A percentile compares a stretch with the other conserved stretches of the same genome.
Conservation (phyloP, 2,797 vertebrate genomes). For the Labeo calbasu region DNA sequence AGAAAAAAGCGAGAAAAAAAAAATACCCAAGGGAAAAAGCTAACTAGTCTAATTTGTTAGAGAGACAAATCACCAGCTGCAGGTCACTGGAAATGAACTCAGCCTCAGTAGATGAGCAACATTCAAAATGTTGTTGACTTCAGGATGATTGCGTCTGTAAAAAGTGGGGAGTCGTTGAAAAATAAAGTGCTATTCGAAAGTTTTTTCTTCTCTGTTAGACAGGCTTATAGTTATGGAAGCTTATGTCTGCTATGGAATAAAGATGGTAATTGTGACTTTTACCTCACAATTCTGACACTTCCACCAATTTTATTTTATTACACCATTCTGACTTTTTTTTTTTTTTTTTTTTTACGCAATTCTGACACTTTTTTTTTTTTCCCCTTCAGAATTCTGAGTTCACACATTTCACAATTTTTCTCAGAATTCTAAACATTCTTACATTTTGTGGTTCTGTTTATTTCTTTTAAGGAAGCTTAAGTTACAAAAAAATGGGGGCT, state of each 20-base stretch:
- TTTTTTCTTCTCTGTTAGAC: not conserved
- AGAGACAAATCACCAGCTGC: conserved; percentile 47
- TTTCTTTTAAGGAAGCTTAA: not conserved
- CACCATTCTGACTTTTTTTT: no score
- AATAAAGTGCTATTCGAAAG: not conserved
- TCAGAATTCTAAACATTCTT: no score
- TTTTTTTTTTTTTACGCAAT: no score
- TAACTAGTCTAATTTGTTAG: conserved; percentile 43
- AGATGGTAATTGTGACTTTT: not conserved
- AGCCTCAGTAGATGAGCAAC: conserved; percentile 28
- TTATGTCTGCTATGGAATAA: not conserved
- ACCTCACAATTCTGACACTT: not conserved
- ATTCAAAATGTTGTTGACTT: conserved; percentile 40
- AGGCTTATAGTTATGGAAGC: not conserved
- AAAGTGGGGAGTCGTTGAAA: not conserved
- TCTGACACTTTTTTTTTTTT: no score
- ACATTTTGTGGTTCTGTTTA: no score
- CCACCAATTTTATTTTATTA: no score
- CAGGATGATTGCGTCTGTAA: conserved; percentile 19
- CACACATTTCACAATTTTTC: no score
- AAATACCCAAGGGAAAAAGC: not conserved
- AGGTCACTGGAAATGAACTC: conserved; percentile 47
- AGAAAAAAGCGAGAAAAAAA: not conserved
- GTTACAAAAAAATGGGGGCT: not conserved
- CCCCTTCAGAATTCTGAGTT: no score